These are phyloP conservation scores for Dexiosoma caninum DNA, from an alignment of 2,888 invertebrate genomes.

Conservation along the genomic window DNA sequence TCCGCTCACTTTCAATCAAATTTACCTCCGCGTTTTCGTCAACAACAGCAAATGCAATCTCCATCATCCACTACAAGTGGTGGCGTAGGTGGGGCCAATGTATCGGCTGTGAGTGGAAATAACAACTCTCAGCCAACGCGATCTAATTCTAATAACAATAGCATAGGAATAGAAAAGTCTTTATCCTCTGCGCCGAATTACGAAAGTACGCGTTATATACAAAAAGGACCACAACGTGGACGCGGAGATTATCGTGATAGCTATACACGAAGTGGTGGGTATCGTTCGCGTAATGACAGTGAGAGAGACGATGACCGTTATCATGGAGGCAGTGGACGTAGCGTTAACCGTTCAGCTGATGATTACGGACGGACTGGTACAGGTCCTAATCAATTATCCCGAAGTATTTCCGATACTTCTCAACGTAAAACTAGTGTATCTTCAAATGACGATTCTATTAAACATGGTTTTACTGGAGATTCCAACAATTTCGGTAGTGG, in stretches of 20 bases:
- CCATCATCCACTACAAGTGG: conserved; percentile 33
- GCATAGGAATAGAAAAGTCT: conserved; percentile 69
- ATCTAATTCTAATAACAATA: conserved; percentile 46
- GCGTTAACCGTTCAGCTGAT: conserved; percentile 63
- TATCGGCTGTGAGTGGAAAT: conserved; percentile 61
- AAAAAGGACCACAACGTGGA: conserved; percentile 66
- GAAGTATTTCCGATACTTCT: conserved; percentile 78
- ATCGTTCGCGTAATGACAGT: conserved; percentile 69
- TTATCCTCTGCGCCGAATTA: conserved; percentile 70
- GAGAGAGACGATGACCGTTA: conserved; percentile 70
- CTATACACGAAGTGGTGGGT: conserved; percentile 67
- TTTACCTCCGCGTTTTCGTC: conserved; percentile 91
- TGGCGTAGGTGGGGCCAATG: conserved; percentile 62
- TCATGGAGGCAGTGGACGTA: conserved; percentile 66
- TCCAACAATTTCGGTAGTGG: conserved; percentile 65
- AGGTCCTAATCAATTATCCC: conserved; percentile 71
- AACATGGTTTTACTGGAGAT: conserved; percentile 65
- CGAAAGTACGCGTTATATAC: conserved; percentile 69
- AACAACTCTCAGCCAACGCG: conserved; percentile 63
- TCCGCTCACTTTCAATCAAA: conserved; percentile 88
- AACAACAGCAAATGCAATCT: conserved; percentile 81
- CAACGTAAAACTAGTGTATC: conserved; percentile 78
- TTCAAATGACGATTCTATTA: conserved; percentile 73
- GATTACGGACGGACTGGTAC: conserved; percentile 64
- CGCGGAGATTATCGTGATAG: conserved; percentile 68